phyloP scores from a whole-genome alignment of 2,797 vertebrate species.

The Leptatherina wallacei region DNA sequence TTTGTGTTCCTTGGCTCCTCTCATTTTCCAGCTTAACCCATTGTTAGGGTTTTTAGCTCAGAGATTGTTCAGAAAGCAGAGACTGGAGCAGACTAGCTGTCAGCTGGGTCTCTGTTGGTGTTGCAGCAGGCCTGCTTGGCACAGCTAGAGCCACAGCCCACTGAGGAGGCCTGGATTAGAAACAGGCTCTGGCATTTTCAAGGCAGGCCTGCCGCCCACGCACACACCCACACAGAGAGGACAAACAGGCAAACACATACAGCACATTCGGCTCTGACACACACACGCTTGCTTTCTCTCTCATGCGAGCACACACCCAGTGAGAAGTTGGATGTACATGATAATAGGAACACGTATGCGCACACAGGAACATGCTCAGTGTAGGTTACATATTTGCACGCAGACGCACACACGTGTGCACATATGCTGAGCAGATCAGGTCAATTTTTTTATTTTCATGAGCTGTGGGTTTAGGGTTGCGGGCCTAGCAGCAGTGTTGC shows the following conservation, averaged over 20 bases:
- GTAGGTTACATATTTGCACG: constrained; percentile 43
- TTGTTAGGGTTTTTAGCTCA: constrained; percentile 54
- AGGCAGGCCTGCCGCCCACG: constrained; percentile 71
- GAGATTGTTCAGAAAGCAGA: constrained; percentile 52
- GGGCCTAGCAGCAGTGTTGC: constrained; percentile 42
- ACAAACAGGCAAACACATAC: constrained; percentile 67
- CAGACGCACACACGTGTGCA: constrained; percentile 12
- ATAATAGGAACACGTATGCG: constrained; percentile 47
- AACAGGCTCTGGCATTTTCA: constrained; percentile 73
- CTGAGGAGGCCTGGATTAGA: constrained; percentile 79
- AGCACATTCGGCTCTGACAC: constrained; percentile 55
- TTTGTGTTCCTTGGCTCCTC: constrained; percentile 16
- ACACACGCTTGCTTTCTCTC: constrained; percentile 1
- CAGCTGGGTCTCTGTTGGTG: constrained; percentile 75
- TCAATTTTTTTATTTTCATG: constrained; percentile 58
- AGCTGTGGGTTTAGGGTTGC: constrained; percentile 48
- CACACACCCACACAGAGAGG: constrained; percentile 71
- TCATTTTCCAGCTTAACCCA: constrained; percentile 46
- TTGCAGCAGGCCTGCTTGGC: constrained; percentile 73
- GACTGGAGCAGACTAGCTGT: constrained; percentile 70
- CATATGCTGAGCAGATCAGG: constrained; percentile 42
- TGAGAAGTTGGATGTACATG: constrained; percentile 49
- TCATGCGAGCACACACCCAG: constrained; percentile 35
- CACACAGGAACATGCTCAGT: constrained; percentile 34
- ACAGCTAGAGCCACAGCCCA: constrained; percentile 73